Evolutionary conservation across 2,797 vertebrate genomes (phyloP), one percentile per base, ranked within the genome.

Genomic region (Chaetophractus vellerosus): DNA sequence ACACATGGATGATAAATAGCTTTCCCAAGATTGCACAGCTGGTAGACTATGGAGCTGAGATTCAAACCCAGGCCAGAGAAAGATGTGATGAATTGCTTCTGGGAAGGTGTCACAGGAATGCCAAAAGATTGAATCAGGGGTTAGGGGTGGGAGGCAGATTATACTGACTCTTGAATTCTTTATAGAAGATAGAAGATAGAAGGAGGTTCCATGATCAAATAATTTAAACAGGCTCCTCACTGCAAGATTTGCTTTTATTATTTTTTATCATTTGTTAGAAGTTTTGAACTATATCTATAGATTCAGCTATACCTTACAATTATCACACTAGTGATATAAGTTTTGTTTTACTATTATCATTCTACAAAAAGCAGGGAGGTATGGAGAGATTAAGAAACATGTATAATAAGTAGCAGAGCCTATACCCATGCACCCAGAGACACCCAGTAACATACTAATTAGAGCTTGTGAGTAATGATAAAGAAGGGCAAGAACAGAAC

Each of bases 71-170:
- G 41, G 2, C 76, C 82, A 83, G 89, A 87, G 55, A 18, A 79
- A 72, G 76, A 97, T 90, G 90, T 95, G 87, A 94, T 95, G 78
- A 79, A 88, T 80, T 90, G 72, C 69, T 92, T 83, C 92, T 66
- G 88, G 64, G 76, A 94, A 90, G 87, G 15, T 31, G 31, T 91
- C 41, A 18, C 19, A 4, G 5, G 52, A 33, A 31, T 52, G 18
- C 55, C 61, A 41, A 45, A 72, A 66, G 41, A 18, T 21, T 55
- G 52, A 55, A 19, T 18, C 9, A 12, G 6, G 26, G 24, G 64
- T 3, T 12, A 28, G 36, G 50, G 21, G 45, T 23, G 61, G 26
- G 24, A 31, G 28, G 36, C 12, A 31, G 45, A 14, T 41, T 69
- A 64, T 21, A 78, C 45, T 76, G 66, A 36, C 79, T 90, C 26